A percentile compares a stretch with the other conserved stretches of the same genome.
phyloP scores from a whole-genome alignment of 2,797 vertebrate genomes.

The Chromis chromis region DNA sequence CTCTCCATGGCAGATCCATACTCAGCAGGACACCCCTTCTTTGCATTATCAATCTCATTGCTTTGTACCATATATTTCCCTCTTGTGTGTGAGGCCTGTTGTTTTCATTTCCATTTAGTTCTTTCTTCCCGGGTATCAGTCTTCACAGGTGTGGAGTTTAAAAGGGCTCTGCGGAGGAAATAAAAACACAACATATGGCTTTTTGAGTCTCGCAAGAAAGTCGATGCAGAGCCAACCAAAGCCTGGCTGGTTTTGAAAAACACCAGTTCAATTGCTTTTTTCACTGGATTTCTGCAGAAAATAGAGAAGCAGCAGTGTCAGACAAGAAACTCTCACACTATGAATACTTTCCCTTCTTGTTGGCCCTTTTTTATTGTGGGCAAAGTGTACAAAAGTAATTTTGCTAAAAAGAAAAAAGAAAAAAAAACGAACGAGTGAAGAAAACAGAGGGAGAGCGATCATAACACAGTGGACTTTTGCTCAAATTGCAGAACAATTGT shows the following conservation, averaged over 20 bases:
- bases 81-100: slow-evolving; percentile 41
- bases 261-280: slow-evolving; percentile 43
- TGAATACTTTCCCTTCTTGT: slow-evolving; percentile 32
- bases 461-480: slow-evolving; percentile 27
- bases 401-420: neutral
- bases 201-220: slow-evolving; percentile 54
- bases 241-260: slow-evolving; percentile 45
- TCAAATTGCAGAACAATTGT: slow-evolving; percentile 46
- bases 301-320: slow-evolving; percentile 28
- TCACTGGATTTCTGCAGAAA: slow-evolving; percentile 41
- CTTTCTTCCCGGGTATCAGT: slow-evolving; percentile 52
- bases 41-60: slow-evolving; percentile 54
- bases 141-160: slow-evolving; percentile 42
- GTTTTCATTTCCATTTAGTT: slow-evolving; percentile 59
- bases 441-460: slow-evolving; percentile 4
- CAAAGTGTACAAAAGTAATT: slow-evolving; percentile 35
- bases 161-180: slow-evolving; percentile 48
- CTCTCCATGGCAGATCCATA: slow-evolving; percentile 42
- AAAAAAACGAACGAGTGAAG: no score
- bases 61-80: slow-evolving; percentile 40
- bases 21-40: slow-evolving; percentile 41
- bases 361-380: neutral
- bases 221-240: slow-evolving; percentile 45
- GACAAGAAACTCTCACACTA: slow-evolving; percentile 18
- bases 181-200: slow-evolving; percentile 30